Evolutionary conservation across 1,140 invertebrate species (phyloP), one percentile per base, ranked within the genome.

Genomic region (Penaeus indicus): DNA sequence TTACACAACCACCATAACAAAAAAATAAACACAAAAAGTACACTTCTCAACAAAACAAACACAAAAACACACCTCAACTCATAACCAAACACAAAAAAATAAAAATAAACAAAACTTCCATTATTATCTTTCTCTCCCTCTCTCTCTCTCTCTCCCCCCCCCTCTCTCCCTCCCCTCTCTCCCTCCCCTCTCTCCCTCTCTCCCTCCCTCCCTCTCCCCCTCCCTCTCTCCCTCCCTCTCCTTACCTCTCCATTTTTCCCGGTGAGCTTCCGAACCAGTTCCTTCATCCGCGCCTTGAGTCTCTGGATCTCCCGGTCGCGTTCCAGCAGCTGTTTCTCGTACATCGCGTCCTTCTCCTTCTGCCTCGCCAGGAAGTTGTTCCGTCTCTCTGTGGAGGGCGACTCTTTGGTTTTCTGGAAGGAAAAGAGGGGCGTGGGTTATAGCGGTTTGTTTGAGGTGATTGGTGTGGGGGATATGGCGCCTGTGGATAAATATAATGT

Each of bases 261-360:
- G 8, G 90, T 90, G 47, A 91, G 89, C 22, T 90, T 91, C 61
- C 90, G 85, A 32, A 91, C 90, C 19, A 94, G 91, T 61, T 93
- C 92, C 72, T 93, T 92, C 90, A 93, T 93, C 80, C 93, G 92
- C 62, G 92, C 92, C 64, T 93, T 92, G 60, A 94, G 92, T 27
- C 92, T 91, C 82, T 93, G 92, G 63, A 94, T 93, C 90, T 94
- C 93, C 21, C 91, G 90, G 84, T 94, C 93, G 78, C 93, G 93
- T 54, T 93, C 91, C 19, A 92, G 92, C 91, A 93, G 92, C 90
- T 93, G 91, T 84, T 92, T 91, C 91, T 93, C 92, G 83, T 93
- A 91, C 32, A 92, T 92, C 19, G 93, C 93, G 21, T 92, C 92
- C 64, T 92, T 92, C 64, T 92, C 92, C 75, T 90, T 67, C 89